A percentile compares a stretch with the other conserved stretches of the same genome.
These are phyloP conservation scores for Cyphomyrus discorhynchus DNA, from an alignment of 2,113 vertebrate genomes.

Conservation along the genomic window DNA sequence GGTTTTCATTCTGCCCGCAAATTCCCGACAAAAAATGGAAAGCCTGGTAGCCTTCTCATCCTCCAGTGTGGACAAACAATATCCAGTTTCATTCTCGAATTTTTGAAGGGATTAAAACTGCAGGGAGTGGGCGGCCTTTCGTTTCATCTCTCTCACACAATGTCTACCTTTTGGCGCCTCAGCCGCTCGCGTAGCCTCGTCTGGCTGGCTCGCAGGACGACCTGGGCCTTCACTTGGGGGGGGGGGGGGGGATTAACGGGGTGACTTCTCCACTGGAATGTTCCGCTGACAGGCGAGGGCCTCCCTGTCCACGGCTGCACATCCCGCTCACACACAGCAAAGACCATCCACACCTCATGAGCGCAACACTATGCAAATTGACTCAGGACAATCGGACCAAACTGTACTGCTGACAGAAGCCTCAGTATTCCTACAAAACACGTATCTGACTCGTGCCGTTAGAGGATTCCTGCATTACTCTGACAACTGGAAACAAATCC, in stretches of 20 bases:
- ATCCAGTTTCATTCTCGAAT: slow-evolving; percentile 57
- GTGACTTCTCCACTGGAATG: slow-evolving; percentile 67
- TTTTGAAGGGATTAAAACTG: slow-evolving; percentile 54
- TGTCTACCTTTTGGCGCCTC: slow-evolving; percentile 44
- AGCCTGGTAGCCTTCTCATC: background rate
- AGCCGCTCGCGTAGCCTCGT: slow-evolving; percentile 42
- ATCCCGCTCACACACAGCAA: slow-evolving; percentile 52
- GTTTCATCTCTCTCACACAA: slow-evolving; percentile 54
- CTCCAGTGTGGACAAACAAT: slow-evolving; percentile 41
- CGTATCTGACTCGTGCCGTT: background rate
- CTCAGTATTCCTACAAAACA: background rate
- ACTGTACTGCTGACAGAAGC: background rate
- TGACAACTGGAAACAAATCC: background rate
- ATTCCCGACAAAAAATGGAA: background rate
- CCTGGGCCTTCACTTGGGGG: slow-evolving; percentile 16
- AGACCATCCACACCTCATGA: background rate
- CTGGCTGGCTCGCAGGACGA: slow-evolving; percentile 24
- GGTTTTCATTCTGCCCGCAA: background rate
- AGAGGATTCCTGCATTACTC: background rate
- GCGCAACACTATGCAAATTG: background rate
- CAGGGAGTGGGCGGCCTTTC: slow-evolving; percentile 29
- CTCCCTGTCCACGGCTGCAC: slow-evolving; percentile 53
- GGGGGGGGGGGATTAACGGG: slow-evolving; percentile 64
- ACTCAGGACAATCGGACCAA: background rate
- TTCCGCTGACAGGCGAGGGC: slow-evolving; percentile 57